Evolutionary conservation across 2,797 vertebrate genomes (phyloP).

Genomic region (Sebastes matsubarae): DNA sequence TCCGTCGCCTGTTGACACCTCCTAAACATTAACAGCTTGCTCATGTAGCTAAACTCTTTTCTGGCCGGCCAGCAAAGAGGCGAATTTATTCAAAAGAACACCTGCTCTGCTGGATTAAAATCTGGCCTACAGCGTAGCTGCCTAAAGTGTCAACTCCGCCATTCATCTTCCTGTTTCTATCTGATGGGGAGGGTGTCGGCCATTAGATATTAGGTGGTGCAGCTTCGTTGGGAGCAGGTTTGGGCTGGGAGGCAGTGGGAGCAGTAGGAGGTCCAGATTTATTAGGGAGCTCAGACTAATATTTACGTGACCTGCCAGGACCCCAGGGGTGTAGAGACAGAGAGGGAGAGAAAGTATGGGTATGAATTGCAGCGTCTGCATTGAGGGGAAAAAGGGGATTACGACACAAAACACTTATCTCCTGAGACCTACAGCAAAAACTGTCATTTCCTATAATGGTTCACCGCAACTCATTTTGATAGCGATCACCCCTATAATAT

Average conservation of each 20-base stretch:
- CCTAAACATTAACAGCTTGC: slow-evolving; percentile 46
- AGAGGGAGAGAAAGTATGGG: slow-evolving; percentile 34
- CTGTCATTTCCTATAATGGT: not conserved
- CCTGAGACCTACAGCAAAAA: slow-evolving; percentile 6
- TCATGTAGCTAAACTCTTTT: slow-evolving; percentile 38
- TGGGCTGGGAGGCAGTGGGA: slow-evolving; percentile 31
- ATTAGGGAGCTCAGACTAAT: slow-evolving; percentile 70
- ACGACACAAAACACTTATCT: slow-evolving; percentile 43
- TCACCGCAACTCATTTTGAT: slow-evolving; percentile 3
- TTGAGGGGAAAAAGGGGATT: slow-evolving; percentile 24
- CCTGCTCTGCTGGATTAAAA: slow-evolving; percentile 62
- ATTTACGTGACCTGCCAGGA: slow-evolving; percentile 70
- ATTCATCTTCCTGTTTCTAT: slow-evolving; percentile 25
- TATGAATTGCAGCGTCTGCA: slow-evolving; percentile 27
- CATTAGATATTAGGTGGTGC: slow-evolving; percentile 35
- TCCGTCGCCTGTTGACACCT: slow-evolving; percentile 57
- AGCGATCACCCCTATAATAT: not conserved
- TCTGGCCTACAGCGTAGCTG: slow-evolving; percentile 23
- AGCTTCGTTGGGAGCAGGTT: slow-evolving; percentile 40
- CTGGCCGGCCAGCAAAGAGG: slow-evolving; percentile 16
- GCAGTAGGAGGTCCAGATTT: slow-evolving; percentile 65
- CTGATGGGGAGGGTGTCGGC: slow-evolving; percentile 19
- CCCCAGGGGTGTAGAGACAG: slow-evolving; percentile 34
- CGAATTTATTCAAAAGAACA: slow-evolving; percentile 49
- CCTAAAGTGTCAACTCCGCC: slow-evolving; percentile 43